These are phyloP conservation scores for Apamea epomidion DNA, from an alignment of 2,888 invertebrate genomes.

Conservation along the genomic window DNA sequence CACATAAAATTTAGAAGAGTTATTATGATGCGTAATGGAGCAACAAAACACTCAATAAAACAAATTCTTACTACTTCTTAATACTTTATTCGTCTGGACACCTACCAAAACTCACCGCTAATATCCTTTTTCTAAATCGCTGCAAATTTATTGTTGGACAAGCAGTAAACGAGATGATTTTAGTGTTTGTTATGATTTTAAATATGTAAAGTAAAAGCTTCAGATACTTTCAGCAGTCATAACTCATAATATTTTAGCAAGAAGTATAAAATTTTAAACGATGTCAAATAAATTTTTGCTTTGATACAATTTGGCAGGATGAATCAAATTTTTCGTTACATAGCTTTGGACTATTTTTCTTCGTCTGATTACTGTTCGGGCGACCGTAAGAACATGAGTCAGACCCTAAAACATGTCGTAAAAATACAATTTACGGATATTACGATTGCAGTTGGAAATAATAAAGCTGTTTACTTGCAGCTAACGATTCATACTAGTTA, in stretches of 20 bases:
- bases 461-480: conserved; percentile 63
- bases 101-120: conserved; percentile 52
- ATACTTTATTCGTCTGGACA: conserved; percentile 56
- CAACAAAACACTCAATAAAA: conserved; percentile 46
- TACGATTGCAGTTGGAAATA: conserved; percentile 64
- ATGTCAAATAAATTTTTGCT: conserved; percentile 38
- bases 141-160: conserved; percentile 39
- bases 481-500: conserved; percentile 36
- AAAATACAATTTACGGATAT: conserved; percentile 65
- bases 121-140: conserved; percentile 45
- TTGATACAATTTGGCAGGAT: conserved; percentile 40
- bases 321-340: conserved; percentile 19
- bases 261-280: conserved; percentile 38
- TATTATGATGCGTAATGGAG: conserved; percentile 30
- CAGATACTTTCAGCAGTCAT: conserved; percentile 41
- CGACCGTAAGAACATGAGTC: conserved; percentile 62
- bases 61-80: too few relatives aligned
- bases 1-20: conserved; percentile 17
- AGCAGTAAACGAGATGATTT: conserved; percentile 36
- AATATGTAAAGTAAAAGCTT: conserved; percentile 45
- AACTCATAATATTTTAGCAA: conserved; percentile 37
- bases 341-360: conserved; percentile 49
- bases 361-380: conserved; percentile 43
- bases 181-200: conserved; percentile 39
- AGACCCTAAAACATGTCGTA: conserved; percentile 61